phyloP scores from a whole-genome alignment of 2,113 vertebrate genomes.

The Perca schrenkii region DNA sequence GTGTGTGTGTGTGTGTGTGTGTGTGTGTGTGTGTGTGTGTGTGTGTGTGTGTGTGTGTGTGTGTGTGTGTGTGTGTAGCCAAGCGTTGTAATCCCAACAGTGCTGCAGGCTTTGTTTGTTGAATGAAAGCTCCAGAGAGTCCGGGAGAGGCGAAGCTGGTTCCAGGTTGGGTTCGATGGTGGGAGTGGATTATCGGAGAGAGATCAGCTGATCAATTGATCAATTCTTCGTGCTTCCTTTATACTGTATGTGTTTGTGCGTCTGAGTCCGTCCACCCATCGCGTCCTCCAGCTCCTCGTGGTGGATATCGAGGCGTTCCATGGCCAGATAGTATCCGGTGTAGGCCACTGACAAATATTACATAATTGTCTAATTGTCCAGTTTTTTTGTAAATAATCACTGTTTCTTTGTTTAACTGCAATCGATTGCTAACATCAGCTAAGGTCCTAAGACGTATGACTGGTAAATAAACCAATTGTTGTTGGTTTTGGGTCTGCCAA shows the following conservation, averaged over 20 bases:
- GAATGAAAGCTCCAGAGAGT: conserved; percentile 15
- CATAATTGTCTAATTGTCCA: too few relatives aligned
- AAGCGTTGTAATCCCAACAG: conserved; percentile 38
- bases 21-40: conserved; percentile 57
- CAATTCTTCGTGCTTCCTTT: neutral
- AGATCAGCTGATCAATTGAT: conserved; percentile 16
- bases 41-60: conserved; percentile 51
- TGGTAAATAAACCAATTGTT: too few relatives aligned
- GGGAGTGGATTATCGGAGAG: conserved; percentile 11
- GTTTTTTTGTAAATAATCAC: too few relatives aligned
- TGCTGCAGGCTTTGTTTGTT: conserved; percentile 27
- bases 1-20: conserved; percentile 66
- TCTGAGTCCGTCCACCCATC: neutral
- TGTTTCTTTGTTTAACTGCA: too few relatives aligned
- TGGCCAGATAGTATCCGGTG: too few relatives aligned
- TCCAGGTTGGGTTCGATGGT: neutral
- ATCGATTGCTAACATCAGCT: too few relatives aligned
- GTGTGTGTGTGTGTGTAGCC: conserved; percentile 46
- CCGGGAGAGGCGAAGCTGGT: conserved; percentile 19
- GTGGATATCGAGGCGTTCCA: neutral
- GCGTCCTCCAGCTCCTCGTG: neutral
- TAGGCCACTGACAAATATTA: too few relatives aligned
- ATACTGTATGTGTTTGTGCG: neutral
- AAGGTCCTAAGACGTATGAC: too few relatives aligned
- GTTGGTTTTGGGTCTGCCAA: too few relatives aligned